Base-by-base conservation (phyloP, 2,113 vertebrate species). In the Oreochromis tanganicae region DNA sequence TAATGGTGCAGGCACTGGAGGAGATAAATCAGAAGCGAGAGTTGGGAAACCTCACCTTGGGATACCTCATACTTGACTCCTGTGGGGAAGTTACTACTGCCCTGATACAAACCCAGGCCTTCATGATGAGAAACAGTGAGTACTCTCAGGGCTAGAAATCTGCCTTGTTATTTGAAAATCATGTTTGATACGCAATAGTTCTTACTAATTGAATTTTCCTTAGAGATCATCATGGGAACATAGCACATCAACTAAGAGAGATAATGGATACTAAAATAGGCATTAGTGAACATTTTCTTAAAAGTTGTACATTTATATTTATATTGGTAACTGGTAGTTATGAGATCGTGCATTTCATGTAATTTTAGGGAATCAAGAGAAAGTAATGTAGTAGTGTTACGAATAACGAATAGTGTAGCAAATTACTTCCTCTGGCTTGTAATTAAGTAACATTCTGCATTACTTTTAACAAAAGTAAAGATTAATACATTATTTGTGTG, bases 41-140 rank as follows among this genome's bases (percentile, higher is more conserved):
- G 34, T 43, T 95, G 56, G 89, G 88, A 9, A 91, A 90, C 32
- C 87, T 93, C 36, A 93, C 56, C 32, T 84, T 95, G 61, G 93
- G 94, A 54, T 95, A 94, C 84, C 73, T 19, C 29, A 90, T 93
- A 57, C 46, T 88, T 50, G 92, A 93, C 63, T 89, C 95, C 32
- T 94, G 93, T 29, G 46, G 84, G 21, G 85, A 94, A 9, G 59
- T 81, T 24, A 85, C 87, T 50, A 93, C 89, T 32, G 88, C 92
- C 6, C 21, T 91, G 32, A 81, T 34, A n/a, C 41, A 63, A 32
- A 61, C 56, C 50, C 27, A 82, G 14, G 11, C 21, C 57, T 84
- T 94, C 43, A 85, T 91, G 81, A 86, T 36, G 2, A 24, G 16
- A 36, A 84, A 36, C 13, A 1, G 82, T 83, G 12, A 87, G 85